Percentiles rank a stretch among this genome's conserved stretches.
Conservation (phyloP, 2,888 invertebrate genomes). For the Leucania comma region DNA sequence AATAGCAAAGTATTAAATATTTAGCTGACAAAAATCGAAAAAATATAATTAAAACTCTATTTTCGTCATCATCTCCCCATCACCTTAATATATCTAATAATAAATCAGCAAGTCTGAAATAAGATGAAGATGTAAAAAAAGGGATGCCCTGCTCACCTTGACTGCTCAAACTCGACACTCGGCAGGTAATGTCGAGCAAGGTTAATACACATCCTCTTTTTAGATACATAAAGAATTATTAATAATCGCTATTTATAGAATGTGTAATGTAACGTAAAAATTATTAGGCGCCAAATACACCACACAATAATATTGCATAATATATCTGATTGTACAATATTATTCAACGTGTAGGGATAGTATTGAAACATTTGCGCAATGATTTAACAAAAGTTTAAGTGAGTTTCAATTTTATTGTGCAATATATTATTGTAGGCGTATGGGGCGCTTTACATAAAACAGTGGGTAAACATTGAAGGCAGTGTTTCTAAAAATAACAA, state of each 20-base stretch:
- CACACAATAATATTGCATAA: too few relatives aligned
- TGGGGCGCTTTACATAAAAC: neutral
- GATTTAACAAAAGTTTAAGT: too few relatives aligned
- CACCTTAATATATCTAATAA: neutral
- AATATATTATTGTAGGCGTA: too few relatives aligned
- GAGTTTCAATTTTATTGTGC: too few relatives aligned
- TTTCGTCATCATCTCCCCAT: neutral
- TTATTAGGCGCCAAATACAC: too few relatives aligned
- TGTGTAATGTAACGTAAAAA: too few relatives aligned
- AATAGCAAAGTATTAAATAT: neutral
- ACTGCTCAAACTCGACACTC: slow-evolving; percentile 15
- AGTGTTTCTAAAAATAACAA: neutral
- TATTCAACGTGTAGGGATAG: too few relatives aligned
- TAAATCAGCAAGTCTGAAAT: neutral
- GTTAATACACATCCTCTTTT: slow-evolving; percentile 15
- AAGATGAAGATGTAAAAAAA: slow-evolving; percentile 23
- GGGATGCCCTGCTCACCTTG: slow-evolving; percentile 44
- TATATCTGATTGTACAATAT: too few relatives aligned
- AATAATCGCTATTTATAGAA: too few relatives aligned
- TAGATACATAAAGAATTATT: neutral
- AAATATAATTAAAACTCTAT: neutral
- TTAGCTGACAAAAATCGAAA: neutral
- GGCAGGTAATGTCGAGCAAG: slow-evolving; percentile 32
- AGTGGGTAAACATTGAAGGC: neutral
- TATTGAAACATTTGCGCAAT: too few relatives aligned